A percentile compares a stretch with the other conserved stretches of the same genome.
Conservation (phyloP, 2,113 vertebrate genomes). For the Vanacampus margaritifer region DNA sequence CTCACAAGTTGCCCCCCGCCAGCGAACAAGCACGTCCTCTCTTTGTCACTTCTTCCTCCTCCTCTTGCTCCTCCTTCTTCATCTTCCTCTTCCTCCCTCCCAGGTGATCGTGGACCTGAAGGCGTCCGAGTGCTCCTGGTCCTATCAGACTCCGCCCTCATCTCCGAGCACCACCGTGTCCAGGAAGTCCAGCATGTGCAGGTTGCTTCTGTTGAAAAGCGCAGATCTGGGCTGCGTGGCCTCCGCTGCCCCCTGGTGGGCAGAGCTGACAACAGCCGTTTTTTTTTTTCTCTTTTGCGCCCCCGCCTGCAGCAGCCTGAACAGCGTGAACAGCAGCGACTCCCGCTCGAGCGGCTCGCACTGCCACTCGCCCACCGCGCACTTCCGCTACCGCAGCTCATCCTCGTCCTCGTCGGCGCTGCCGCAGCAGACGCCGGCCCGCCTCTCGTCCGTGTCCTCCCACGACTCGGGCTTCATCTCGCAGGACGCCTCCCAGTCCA, state of each 20-base stretch:
- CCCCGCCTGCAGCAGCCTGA: conserved; percentile 84
- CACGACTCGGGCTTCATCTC: conserved; percentile 97
- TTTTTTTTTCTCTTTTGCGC: background rate
- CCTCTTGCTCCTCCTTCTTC: background rate
- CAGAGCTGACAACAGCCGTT: no score
- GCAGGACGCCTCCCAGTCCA: conserved; percentile 92
- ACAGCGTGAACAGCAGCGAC: conserved; percentile 86
- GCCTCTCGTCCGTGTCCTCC: conserved; percentile 94
- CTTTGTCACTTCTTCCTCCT: background rate
- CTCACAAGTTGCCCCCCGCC: conserved; percentile 92
- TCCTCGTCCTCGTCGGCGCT: conserved; percentile 73
- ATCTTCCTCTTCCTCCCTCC: background rate
- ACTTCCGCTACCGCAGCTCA: conserved; percentile 29
- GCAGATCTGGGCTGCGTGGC: no score
- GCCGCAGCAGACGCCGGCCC: conserved; percentile 86
- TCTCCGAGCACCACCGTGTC: conserved; percentile 94
- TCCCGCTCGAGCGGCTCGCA: conserved; percentile 80
- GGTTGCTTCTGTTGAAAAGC: conserved; percentile 75
- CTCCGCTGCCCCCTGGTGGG: no score
- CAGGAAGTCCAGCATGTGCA: conserved; percentile 98
- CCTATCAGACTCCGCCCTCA: conserved; percentile 94
- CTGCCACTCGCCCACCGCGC: conserved; percentile 75
- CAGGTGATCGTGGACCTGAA: conserved; percentile 98
- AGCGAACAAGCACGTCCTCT: conserved; percentile 84
- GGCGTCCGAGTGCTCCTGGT: conserved; percentile 96